Base-by-base conservation (phyloP, 2,888 invertebrate species). In the Thalpophila matura region DNA sequence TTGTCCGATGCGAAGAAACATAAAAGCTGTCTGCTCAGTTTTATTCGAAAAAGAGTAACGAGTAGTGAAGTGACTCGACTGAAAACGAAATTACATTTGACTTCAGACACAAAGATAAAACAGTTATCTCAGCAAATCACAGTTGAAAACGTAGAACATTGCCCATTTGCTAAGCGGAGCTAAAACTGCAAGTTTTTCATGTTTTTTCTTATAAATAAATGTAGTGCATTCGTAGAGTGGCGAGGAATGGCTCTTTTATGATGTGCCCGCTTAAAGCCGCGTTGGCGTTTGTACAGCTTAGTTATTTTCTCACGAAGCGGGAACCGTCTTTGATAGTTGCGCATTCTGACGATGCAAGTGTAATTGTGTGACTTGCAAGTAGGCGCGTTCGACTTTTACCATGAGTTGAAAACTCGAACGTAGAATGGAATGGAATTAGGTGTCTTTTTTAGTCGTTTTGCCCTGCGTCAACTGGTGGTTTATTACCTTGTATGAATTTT, bases 161-260 rank as follows among this genome's bases (percentile, higher is more conserved):
- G 67, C 54, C 58, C 74, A 74, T 78, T 77, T 76, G 73, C 68
- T 58, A 65, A 72, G 56, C 56, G 45, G 58, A 72, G 63, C 59
- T 66, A 77, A 79, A 80, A 74, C 66, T 68, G 57, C 69, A 70
- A 81, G 77, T 33, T 50, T 68, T 69, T 69, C 37, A 49, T 38
- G 43, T 42, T 72, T 83, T 87, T 86, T 79, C 81, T 80, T 80
- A 64, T 78, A 81, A 82, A 84, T 85, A 83, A 85, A 86, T 83
- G 79, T 77, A 74, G 80, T 78, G 80, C 79, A 85, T 84, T 84
- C 85, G 73, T 64, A 55, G 75, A 80, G 76, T 73, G 65, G 75
- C 63, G 63, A 71, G 81, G 75, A 84, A 85, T 80, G 77, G 70
- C 24, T 60, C 60, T 54, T 79, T 77, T 79, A 76, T 80, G 72